These are phyloP conservation scores for Archaeoteleia sp. DNA, from an alignment of 2,888 invertebrate species.

Conservation along the genomic window DNA sequence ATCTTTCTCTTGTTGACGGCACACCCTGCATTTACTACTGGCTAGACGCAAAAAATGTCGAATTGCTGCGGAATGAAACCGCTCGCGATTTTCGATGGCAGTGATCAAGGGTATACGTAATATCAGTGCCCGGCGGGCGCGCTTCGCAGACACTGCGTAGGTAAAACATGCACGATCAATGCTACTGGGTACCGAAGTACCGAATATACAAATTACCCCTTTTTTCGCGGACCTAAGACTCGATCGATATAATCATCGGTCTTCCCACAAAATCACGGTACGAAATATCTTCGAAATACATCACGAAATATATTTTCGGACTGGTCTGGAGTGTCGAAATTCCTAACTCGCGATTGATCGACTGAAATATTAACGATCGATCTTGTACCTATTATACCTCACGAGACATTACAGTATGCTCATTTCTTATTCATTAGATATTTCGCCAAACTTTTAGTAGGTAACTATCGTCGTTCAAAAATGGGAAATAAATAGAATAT, in stretches of 20 bases:
- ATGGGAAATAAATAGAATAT: too few relatives aligned
- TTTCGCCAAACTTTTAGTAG: too few relatives aligned
- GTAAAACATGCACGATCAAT: slow-evolving; percentile 63
- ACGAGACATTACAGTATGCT: too few relatives aligned
- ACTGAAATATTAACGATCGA: too few relatives aligned
- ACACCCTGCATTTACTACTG: slow-evolving; percentile 73
- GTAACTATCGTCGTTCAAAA: too few relatives aligned
- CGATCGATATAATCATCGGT: slow-evolving; percentile 72
- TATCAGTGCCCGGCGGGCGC: slow-evolving; percentile 69
- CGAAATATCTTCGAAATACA: slow-evolving; percentile 11
- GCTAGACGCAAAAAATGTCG: slow-evolving; percentile 75
- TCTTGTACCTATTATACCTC: too few relatives aligned
- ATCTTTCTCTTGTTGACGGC: slow-evolving; percentile 41
- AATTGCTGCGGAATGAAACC: slow-evolving; percentile 65
- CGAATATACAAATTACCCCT: slow-evolving; percentile 70
- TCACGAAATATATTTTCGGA: slow-evolving; percentile 1
- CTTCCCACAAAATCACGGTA: slow-evolving; percentile 46
- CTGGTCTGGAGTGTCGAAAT: too few relatives aligned
- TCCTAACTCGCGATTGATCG: too few relatives aligned
- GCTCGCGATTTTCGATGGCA: slow-evolving; percentile 67
- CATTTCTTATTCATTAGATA: too few relatives aligned
- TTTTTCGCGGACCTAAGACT: slow-evolving; percentile 59
- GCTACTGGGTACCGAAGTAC: slow-evolving; percentile 71
- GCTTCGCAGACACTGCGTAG: slow-evolving; percentile 48
- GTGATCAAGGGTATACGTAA: slow-evolving; percentile 71